Base-by-base conservation (phyloP, 2,113 vertebrate species). In the Scytalopus superciliaris region DNA sequence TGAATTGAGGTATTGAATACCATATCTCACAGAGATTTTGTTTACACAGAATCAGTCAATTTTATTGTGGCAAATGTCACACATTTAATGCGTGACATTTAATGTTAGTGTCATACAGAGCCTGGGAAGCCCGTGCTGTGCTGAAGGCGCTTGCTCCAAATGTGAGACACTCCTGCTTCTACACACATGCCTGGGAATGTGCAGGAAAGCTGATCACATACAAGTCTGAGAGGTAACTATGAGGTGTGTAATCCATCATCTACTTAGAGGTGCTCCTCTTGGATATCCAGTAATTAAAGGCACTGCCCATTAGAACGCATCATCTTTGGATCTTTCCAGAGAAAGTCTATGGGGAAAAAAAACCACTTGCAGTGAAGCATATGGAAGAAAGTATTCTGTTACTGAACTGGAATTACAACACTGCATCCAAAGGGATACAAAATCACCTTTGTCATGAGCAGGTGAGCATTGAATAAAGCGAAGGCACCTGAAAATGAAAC, bases 21-120 rank as follows among this genome's bases (percentile, higher is more conserved):
- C 31, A 15, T 44, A 72, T 60, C 78, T 91, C 73, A 39, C 25
- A 55, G 35, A 19, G 47, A 86, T 50, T 95, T 88, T 89, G 83
- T 94, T 90, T 93, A 52, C 70, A 84, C 22, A 90, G 72, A 73
- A 83, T 83, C 55, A 70, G 64, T 63, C 83, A 80, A 59, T 90
- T 90, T 87, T 89, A 62, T 80, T 59, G 50, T 39, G 25, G 57
- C 50, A 94, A 87, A 88, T 75, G 80, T 63, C 93, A 84, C 55
- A 31, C 9, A n/a, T 94, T 50, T 74, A 84, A 81, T 37, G 52
- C 3, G 1, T 63, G 56, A 60, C 69, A 55, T 95, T 93, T 91
- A 77, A 63, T 33, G 52, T 64, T 64, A 68, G 44, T 72, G 55
- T 52, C 74, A 87, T 25, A 62, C 28, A 73, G 55, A 86, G n/a